Evolutionary conservation across 2,113 vertebrate species (phyloP).

Genomic region (Gobius niger): DNA sequence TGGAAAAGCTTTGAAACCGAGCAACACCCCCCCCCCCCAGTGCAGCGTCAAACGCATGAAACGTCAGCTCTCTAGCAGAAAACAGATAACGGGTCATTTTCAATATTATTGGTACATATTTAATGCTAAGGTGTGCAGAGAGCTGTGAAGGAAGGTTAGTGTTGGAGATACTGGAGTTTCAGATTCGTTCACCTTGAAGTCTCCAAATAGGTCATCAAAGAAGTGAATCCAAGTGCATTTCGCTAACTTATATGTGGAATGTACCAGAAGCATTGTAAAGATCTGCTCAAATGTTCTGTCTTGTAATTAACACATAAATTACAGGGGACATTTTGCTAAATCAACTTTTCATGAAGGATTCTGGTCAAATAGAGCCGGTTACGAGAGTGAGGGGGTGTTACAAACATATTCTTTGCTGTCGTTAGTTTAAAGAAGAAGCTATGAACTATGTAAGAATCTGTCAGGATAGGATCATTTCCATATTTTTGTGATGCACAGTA

Average conservation of each 20-base stretch:
- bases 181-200: neutral
- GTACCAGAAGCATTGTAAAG: neutral
- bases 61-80: constrained; percentile 50
- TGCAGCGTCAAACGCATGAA: constrained; percentile 31
- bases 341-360: neutral
- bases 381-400: too few species aligned
- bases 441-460: too few species aligned
- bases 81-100: constrained; percentile 46
- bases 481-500: too few species aligned
- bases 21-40: constrained; percentile 47
- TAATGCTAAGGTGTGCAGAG: constrained; percentile 56
- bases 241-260: neutral
- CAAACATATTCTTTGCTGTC: too few species aligned
- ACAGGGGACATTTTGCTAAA: neutral
- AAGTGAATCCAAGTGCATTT: neutral
- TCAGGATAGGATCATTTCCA: too few species aligned
- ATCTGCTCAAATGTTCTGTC: too few species aligned
- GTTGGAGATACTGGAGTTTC: neutral
- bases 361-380: too few species aligned
- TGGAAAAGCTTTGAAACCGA: constrained; percentile 50
- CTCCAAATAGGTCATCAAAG: neutral
- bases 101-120: constrained; percentile 61
- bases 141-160: constrained; percentile 35
- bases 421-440: too few species aligned
- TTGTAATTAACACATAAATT: too few species aligned